Conservation (phyloP, 1,140 invertebrate genomes). For the Tetramorium parvispinum region DNA sequence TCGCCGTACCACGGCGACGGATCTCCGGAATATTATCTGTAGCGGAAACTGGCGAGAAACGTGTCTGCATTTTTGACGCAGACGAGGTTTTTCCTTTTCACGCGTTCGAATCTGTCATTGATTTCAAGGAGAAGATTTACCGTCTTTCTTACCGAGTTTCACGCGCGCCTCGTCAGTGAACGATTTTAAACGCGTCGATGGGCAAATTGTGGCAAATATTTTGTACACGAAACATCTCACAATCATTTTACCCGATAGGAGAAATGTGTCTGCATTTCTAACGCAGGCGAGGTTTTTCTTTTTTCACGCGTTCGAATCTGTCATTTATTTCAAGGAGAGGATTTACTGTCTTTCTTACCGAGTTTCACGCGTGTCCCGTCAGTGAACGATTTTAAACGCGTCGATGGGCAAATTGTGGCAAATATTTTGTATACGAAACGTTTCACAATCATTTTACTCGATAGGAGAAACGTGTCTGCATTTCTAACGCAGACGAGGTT, state of each 20-base stretch:
- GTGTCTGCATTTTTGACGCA: neutral
- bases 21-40: conserved; percentile 33
- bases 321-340: neutral
- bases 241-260: neutral
- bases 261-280: neutral
- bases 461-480: neutral
- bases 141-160: neutral
- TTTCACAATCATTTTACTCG: neutral
- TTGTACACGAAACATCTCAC: neutral
- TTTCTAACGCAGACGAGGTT: neutral
- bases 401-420: neutral
- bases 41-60: conserved; percentile 22
- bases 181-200: neutral
- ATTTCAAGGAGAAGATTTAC: neutral
- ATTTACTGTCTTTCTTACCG: neutral
- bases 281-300: neutral
- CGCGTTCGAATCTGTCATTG: neutral
- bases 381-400: neutral
- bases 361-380: neutral
- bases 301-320: neutral
- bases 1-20: no score
- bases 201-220: neutral
- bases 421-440: neutral
- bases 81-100: neutral
- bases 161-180: neutral